Evolutionary conservation across 2,113 vertebrate genomes (phyloP).

Genomic region (Rhea pennata): DNA sequence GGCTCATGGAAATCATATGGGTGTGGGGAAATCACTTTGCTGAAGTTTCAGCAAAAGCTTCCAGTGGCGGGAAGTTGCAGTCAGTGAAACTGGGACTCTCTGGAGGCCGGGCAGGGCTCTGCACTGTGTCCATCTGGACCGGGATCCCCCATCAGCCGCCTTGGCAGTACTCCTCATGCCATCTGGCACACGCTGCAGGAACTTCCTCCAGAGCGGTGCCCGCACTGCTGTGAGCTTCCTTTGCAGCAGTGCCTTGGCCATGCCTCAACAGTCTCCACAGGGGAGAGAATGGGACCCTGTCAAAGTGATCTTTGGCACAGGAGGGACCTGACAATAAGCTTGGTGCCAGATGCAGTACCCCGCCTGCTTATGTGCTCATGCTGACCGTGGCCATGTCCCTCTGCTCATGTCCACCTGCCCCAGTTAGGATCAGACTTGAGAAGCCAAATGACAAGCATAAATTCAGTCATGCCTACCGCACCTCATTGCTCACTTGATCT

Average conservation of each 20-base stretch:
- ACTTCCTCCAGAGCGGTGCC: conserved; percentile 22
- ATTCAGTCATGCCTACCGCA: not conserved
- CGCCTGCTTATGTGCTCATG: not conserved
- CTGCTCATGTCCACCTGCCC: not conserved
- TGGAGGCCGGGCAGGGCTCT: not conserved
- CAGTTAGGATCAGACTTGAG: not conserved
- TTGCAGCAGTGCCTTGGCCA: conserved; percentile 16
- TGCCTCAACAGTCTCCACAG: not conserved
- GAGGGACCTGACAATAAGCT: not conserved
- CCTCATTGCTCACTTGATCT: not conserved
- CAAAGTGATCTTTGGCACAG: not conserved
- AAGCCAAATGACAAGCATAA: not conserved
- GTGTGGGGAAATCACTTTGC: rapidly evolving
- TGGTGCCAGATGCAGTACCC: not conserved
- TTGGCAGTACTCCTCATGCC: conserved; percentile 5
- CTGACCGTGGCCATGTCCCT: not conserved
- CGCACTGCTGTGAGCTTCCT: not conserved
- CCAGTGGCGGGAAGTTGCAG: not conserved
- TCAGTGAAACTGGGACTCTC: not conserved
- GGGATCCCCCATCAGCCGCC: conserved; percentile 48
- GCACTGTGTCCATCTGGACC: conserved; percentile 41
- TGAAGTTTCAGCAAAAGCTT: not conserved
- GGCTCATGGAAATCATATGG: not conserved
- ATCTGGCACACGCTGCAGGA: conserved; percentile 29
- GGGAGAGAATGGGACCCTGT: not conserved